Evolutionary conservation across 2,113 vertebrate species (phyloP).

Genomic region (Mohoua ochrocephala): DNA sequence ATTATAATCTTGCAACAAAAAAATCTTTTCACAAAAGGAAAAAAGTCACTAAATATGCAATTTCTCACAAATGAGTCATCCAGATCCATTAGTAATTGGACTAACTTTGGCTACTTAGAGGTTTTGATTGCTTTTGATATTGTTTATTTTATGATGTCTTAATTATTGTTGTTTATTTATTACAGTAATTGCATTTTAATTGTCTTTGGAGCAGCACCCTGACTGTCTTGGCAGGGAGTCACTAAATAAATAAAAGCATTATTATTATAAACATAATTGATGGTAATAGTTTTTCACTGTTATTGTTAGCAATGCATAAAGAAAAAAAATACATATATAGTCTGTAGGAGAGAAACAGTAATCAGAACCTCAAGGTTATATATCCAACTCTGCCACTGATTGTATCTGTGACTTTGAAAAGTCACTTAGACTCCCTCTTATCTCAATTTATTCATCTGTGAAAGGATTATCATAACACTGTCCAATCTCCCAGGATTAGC

Average conservation of each 20-base stretch:
- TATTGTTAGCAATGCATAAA: background rate
- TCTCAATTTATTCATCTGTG: slow-evolving; percentile 59
- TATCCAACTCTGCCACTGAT: slow-evolving; percentile 22
- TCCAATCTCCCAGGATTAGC: slow-evolving; percentile 47
- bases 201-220: slow-evolving; percentile 30
- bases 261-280: slow-evolving; percentile 53
- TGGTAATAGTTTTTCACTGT: background rate
- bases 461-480: slow-evolving; percentile 60
- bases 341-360: background rate
- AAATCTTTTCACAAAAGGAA: background rate
- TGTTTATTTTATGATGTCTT: slow-evolving; percentile 57
- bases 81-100: slow-evolving; percentile 43
- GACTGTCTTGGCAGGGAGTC: slow-evolving; percentile 34
- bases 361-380: slow-evolving; percentile 32
- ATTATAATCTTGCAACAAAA: background rate
- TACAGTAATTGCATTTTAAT: slow-evolving; percentile 67
- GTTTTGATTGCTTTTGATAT: slow-evolving; percentile 45
- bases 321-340: background rate
- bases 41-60: background rate
- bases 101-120: slow-evolving; percentile 18
- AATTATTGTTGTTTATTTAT: slow-evolving; percentile 55
- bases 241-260: slow-evolving; percentile 61
- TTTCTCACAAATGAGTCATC: slow-evolving; percentile 21
- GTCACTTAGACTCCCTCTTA: slow-evolving; percentile 39
- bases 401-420: slow-evolving; percentile 43